These are phyloP conservation scores for Leptothorax acervorum DNA, from an alignment of 2,888 invertebrate species.

Conservation along the genomic window DNA sequence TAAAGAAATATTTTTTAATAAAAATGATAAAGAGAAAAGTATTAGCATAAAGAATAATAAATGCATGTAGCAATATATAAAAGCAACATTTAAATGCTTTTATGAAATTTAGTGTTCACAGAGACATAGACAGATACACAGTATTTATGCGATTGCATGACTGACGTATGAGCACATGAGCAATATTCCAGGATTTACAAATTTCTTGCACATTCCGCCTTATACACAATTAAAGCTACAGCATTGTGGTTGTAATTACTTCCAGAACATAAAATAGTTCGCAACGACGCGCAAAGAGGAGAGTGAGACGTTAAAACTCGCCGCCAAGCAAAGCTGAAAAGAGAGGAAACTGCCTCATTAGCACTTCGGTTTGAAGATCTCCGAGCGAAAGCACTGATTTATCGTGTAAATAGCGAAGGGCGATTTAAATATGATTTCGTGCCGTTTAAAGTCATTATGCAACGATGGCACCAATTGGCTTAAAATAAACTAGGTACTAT, in stretches of 20 bases:
- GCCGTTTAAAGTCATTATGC: slow-evolving; percentile 19
- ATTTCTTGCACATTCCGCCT: slow-evolving; percentile 36
- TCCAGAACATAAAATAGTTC: slow-evolving; percentile 53
- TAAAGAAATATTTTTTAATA: neutral
- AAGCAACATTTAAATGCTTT: neutral
- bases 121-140: neutral
- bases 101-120: neutral
- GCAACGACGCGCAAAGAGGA: neutral
- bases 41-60: neutral
- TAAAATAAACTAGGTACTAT: neutral
- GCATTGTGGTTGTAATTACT: slow-evolving; percentile 63
- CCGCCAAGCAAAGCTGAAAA: slow-evolving; percentile 31
- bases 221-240: slow-evolving; percentile 41
- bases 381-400: slow-evolving; percentile 32
- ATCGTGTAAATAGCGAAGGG: slow-evolving; percentile 30
- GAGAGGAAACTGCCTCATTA: slow-evolving; percentile 48
- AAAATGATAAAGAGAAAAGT: neutral
- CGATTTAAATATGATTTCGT: slow-evolving; percentile 45
- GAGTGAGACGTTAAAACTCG: slow-evolving; percentile 52
- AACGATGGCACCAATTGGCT: slow-evolving; percentile 5
- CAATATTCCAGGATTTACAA: slow-evolving; percentile 7
- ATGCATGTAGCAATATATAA: neutral
- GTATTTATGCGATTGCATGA: neutral
- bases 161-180: neutral
- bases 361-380: slow-evolving; percentile 46